These are phyloP conservation scores for Gallinago media DNA, from an alignment of 2,113 vertebrate species.

Conservation along the genomic window DNA sequence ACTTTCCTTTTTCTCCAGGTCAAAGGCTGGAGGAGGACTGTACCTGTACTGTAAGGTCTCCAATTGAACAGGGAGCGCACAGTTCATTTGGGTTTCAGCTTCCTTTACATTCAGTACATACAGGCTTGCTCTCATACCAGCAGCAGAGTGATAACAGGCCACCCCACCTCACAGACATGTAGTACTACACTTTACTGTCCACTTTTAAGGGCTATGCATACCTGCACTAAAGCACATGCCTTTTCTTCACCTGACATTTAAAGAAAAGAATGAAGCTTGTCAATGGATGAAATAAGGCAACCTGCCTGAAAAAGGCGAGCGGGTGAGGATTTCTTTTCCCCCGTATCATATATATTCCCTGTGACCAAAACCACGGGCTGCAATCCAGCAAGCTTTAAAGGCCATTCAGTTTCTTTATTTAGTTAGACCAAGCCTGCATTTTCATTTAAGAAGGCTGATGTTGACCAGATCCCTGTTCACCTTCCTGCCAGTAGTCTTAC, in stretches of 20 bases:
- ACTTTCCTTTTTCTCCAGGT: not conserved
- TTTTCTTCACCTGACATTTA: not conserved
- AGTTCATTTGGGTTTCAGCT: not conserved
- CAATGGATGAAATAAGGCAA: not conserved
- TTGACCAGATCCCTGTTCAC: not conserved
- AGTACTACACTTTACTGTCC: not conserved
- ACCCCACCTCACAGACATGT: not conserved
- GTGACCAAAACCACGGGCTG: not conserved
- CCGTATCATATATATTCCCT: not conserved
- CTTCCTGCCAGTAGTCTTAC: not conserved
- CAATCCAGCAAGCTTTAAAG: not conserved
- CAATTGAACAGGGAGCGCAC: not conserved
- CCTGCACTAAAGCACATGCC: not conserved
- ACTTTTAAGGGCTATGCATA: not conserved
- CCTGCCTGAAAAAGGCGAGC: not conserved
- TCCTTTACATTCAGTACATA: not conserved
- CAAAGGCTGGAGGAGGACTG: not conserved
- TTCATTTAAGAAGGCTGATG: not conserved
- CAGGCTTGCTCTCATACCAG: not conserved
- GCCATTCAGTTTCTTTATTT: not conserved
- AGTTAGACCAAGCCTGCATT: not conserved
- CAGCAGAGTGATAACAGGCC: not conserved
- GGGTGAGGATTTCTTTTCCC: not conserved
- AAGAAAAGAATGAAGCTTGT: not conserved
- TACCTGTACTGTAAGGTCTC: not conserved